Base-by-base conservation (phyloP, 2,113 vertebrate genomes). In the Chloebia gouldiae region DNA sequence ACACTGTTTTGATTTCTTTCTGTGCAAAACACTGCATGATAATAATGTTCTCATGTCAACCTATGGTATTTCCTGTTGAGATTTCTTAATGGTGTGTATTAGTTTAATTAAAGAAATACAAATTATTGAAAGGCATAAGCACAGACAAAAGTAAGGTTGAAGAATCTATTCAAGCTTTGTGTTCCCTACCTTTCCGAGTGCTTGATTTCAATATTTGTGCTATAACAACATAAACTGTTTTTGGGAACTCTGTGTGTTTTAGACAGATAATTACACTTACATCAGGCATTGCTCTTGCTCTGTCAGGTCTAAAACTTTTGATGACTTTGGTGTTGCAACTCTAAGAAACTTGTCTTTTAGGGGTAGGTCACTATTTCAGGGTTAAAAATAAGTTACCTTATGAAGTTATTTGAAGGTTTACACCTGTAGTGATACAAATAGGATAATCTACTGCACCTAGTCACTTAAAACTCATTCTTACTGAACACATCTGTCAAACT, bases 91-190 rank as follows among this genome's bases (percentile, higher is more conserved):
- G 45, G 25, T 59, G 33, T 81, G 91, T 91, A 81, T 94, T 87
- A 89, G 76, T 89, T 81, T 94, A 72, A 90, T 90, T 92, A 56
- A 76, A 82, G 53, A 89, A 95, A 66, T 47, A 70, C 3, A 69
- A 76, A 88, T 79, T 87, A 44, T 85, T 82, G 66, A 54, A 88
- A 90, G 33, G 16, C 2, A 1, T 63, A 75, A 83, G 16, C 45
- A 69, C 12, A 79, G 28, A 57, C 20, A 79, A 82, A 95, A 91
- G 39, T 45, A 84, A 79, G 8, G 21, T 57, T 79, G 81, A 82
- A 94, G 27, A 72, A 53, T 79, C 27, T 82, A 4, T 91, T 80
- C 20, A 84, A 86, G 16, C 27, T 76, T 39, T 79, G 50, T 3
- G 1, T 94, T 94, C 69, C n/a, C 53, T 87, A 45, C 59, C 16